Base-by-base conservation (phyloP, 1,140 invertebrate genomes). In the Streblospio benedicti region DNA sequence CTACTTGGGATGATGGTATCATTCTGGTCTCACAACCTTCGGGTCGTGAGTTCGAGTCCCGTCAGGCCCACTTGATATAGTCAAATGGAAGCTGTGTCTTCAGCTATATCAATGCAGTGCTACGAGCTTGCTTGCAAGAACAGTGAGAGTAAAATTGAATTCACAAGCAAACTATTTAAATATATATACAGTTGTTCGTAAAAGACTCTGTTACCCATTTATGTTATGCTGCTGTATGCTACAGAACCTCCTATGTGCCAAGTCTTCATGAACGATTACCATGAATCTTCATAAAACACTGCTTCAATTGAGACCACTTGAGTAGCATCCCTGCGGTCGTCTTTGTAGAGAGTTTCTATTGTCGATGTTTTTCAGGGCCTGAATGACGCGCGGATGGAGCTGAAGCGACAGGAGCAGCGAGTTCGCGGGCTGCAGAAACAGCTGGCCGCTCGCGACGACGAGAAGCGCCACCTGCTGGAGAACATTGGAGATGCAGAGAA, bases 401-500 rank as follows among this genome's bases (percentile, higher is more conserved):
- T 72, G 44, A 63, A 67, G 31, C 60, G 64, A 2, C 73, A 71
- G 44, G 71, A 75, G 52, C 72, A 76, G 60, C 61, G 59, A 28
- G 41, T 74, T n/a, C 49, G 68, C 27, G 72, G 75, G 59, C 49
- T 71, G 12, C 71, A 70, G 49, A 68, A 67, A 61, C 69, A 72
- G 45, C 25, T 70, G n/a, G 59, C 61, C 20, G 66, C 69, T 47
- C 33, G 67, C 5, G 68, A 74, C 51, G 59, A 66, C 4, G 72
- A 76, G 47, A 67, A 66, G 18, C 67, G 67, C 50, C 60, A 67
- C 6, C 58, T 75, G 12, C 63, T 63, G n/a, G 64, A 68, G 30
- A 76, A 75, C 57, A 57, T 76, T 4, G 60, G 44, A 20, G 74
- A 76, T 66, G 72, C 73, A 18, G 74, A 76, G 59, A 69, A 69